Evolutionary conservation across 2,797 vertebrate genomes (phyloP).

Genomic region (Fringilla coelebs): DNA sequence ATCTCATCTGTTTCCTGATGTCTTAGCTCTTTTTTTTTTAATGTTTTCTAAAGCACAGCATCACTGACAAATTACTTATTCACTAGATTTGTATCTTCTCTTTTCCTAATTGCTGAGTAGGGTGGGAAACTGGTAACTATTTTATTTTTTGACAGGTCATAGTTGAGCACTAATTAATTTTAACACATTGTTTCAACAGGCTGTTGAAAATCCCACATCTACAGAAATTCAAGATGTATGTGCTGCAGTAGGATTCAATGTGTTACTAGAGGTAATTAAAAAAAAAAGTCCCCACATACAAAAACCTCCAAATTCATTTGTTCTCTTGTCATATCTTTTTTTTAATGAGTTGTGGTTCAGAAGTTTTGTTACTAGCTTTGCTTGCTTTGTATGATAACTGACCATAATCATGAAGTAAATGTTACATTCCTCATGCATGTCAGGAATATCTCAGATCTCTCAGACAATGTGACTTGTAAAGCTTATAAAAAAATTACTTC

Average conservation of each 20-base stretch:
- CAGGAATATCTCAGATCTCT: neutral
- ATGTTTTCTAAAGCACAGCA: neutral
- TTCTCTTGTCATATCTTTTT: neutral
- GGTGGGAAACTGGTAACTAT: neutral
- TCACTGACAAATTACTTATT: neutral
- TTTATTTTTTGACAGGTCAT: neutral
- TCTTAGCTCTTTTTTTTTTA: neutral
- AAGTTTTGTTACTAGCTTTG: neutral
- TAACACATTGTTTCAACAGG: conserved; percentile 70
- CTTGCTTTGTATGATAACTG: neutral
- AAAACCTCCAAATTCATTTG: rapidly evolving
- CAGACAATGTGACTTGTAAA: neutral
- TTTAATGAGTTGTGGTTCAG: neutral
- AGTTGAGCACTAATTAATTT: neutral
- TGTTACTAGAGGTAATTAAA: conserved; percentile 82
- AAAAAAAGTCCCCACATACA: neutral
- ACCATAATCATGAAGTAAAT: neutral
- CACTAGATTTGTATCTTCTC: neutral
- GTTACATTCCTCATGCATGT: neutral
- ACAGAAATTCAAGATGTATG: conserved; percentile 92
- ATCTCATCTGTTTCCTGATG: neutral
- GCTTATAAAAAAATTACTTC: neutral
- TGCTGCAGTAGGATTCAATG: conserved; percentile 87
- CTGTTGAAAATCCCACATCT: conserved; percentile 94
- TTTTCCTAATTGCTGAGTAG: neutral